These are phyloP conservation scores for Lichenostomus cassidix DNA, from an alignment of 2,113 vertebrate genomes.

Conservation along the genomic window DNA sequence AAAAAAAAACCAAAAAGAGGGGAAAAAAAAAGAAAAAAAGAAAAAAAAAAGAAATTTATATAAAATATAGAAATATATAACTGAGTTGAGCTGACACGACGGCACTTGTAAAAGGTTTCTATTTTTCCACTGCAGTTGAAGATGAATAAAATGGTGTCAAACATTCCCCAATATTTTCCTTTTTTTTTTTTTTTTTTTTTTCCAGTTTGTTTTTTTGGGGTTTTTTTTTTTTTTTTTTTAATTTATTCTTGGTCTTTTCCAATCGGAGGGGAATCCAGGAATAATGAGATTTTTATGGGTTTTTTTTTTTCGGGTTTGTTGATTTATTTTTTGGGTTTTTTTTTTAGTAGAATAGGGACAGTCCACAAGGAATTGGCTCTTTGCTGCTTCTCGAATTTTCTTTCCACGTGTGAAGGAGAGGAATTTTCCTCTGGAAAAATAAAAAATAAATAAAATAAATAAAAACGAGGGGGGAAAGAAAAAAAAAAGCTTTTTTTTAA, in stretches of 20 bases:
- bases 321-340: neutral
- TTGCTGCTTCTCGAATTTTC: no score
- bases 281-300: neutral
- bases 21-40: conserved; percentile 59
- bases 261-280: no score
- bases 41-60: conserved; percentile 26
- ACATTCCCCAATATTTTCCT: conserved; percentile 84
- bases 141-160: conserved; percentile 86
- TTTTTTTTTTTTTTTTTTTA: neutral
- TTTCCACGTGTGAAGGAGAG: no score
- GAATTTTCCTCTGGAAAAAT: no score
- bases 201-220: no score
- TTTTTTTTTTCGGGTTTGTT: neutral
- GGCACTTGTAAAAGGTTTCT: conserved; percentile 96
- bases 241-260: no score
- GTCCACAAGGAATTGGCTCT: no score
- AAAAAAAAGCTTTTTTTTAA: no score
- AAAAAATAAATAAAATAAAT: no score
- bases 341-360: no score
- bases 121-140: conserved; percentile 98
- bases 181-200: conserved; percentile 30
- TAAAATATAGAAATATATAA: conserved; percentile 56
- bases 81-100: conserved; percentile 74
- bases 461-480: no score
- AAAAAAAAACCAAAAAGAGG: conserved; percentile 9